Base-by-base conservation (phyloP, 2,797 vertebrate species). In the Gambelia wislizenii region DNA sequence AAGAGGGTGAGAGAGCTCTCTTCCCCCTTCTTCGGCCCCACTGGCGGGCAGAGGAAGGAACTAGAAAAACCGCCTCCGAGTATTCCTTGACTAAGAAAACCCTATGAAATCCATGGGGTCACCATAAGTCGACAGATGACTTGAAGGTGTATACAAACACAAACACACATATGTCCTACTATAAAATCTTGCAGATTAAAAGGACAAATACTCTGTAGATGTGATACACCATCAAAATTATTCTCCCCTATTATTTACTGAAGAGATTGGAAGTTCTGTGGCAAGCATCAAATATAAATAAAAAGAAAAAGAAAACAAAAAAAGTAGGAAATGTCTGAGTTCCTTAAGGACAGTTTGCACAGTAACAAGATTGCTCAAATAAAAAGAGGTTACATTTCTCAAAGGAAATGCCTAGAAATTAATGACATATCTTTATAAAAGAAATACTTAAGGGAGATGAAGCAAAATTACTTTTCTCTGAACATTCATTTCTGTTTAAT, bases 401-500 rank as follows among this genome's bases (percentile, higher is more conserved):
- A 69, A 42, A 78, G 16, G 20, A 52, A 89, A 84, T 44, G 12
- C 13, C 30, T 79, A 59, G 72, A 83, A 83, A 78, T 83, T 64
- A 84, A 80, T 87, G 75, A 42, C 12, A 79, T 54, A 78, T 70
- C 49, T 49, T 84, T 56, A 64, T 52, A 79, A 87, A 4, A 72
- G 25, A 30, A 56, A 84, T 52, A 18, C 44, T 25, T 39, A 49
- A 6, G 27, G 54, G 36, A 80, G 27, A 87, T 33, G 56, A 74
- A 89, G 27, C n/a, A 82, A 81, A 87, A 80, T 80, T 30, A 56
- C 76, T 84, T 84, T 87, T 74, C 77, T 36, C 18, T 52, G 64
- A 85, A 74, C 20, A 14, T 74, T 54, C 52, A 81, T 87, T 67
- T 25, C 44, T 75, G 25, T 44, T 84, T 67, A 90, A 90, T 61